Evolutionary conservation across 2,113 vertebrate genomes (phyloP), one percentile per base, ranked within the genome.

Genomic region (Cnemophilus loriae): DNA sequence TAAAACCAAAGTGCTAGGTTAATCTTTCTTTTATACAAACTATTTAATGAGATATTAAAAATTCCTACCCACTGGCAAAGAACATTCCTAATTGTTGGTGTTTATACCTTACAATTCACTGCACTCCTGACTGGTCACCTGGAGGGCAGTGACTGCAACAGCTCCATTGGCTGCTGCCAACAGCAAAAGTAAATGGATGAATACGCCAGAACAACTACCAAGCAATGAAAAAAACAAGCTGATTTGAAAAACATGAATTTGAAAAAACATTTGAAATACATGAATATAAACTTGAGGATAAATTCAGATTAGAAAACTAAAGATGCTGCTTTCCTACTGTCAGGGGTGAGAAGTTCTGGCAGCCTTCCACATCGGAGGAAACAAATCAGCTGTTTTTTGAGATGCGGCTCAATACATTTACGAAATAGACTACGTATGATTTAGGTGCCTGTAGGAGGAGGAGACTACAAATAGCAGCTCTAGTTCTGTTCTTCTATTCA

Each of bases 381-480:
- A 87, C 9, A 84, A 33, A 28, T 68, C 27, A 79, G 22, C 5
- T 52, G 61, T 3, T 71, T 84, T 82, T 91, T 91, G 49, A 82
- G 57, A 75, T 32, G 49, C 60, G 39, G 44, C 44, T 70, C 2
- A 0, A 55, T 18, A 35, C 8, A 19, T 39, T 67, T 49, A 74
- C 1, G 0, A 41, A 83, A 67, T 20, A 27, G 19, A 39, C 52
- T 35, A 16, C 0, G 0, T 16, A 35, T 16, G 23, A 59, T 8
- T 57, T 0, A n/a, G 35, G 16, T 22, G 49, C 33, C 55, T 59
- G 21, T 14, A 49, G 18, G 28, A 69, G 67, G 16, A 67, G 32
- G 6, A 90, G 26, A 11, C 42, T 39, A 37, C 0, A 0, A n/a
- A 27, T 0, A 47, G 47, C 39, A 74, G 73, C 35, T 65, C 24